Evolutionary conservation across 2,888 invertebrate genomes (phyloP).

Genomic region (Mystacides longicornis): DNA sequence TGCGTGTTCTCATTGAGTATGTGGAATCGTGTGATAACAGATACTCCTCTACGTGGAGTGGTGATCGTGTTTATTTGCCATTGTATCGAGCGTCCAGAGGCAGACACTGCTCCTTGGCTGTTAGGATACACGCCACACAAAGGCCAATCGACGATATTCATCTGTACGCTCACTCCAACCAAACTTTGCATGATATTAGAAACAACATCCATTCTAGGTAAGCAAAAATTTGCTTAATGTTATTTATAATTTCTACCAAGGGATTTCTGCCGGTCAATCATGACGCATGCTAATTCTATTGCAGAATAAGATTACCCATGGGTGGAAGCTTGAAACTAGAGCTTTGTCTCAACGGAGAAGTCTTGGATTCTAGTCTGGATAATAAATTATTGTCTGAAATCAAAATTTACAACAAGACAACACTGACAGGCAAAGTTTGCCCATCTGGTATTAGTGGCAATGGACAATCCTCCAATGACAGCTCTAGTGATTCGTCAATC

Average conservation of each 20-base stretch:
- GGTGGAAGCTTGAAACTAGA: conserved; percentile 76
- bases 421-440: conserved; percentile 49
- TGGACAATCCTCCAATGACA: conserved; percentile 57
- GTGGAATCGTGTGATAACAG: conserved; percentile 89
- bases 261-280: neutral
- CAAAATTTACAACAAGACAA: conserved; percentile 82
- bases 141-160: conserved; percentile 88
- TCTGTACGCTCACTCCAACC: conserved; percentile 88
- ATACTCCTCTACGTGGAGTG: conserved; percentile 37
- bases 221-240: neutral
- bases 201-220: conserved; percentile 65
- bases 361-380: conserved; percentile 81
- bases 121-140: conserved; percentile 81
- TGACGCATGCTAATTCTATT: neutral
- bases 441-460: conserved; percentile 27
- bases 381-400: conserved; percentile 79
- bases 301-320: conserved; percentile 42
- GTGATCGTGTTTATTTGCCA: neutral
- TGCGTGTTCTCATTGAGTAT: conserved; percentile 92
- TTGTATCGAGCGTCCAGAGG: conserved; percentile 73
- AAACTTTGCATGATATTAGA: conserved; percentile 81
- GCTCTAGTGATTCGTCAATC: conserved; percentile 90
- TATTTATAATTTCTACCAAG: neutral
- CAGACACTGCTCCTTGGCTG: conserved; percentile 77
- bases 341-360: conserved; percentile 81